Evolutionary conservation across 2,113 vertebrate species (phyloP).

Genomic region (Stictonetta naevosa): DNA sequence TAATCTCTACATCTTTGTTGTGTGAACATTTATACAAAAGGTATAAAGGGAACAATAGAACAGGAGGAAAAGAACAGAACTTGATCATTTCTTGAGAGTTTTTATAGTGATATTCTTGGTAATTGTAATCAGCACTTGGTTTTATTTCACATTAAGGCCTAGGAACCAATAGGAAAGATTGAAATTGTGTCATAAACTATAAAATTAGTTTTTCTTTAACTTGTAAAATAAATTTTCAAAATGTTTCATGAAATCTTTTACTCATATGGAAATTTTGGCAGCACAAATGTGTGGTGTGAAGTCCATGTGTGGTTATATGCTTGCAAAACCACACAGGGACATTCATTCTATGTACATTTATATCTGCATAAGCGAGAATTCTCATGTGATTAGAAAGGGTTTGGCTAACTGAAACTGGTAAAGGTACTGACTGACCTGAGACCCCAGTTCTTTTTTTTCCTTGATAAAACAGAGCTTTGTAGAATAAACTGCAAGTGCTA

Average conservation of each 20-base stretch:
- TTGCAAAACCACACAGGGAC: neutral
- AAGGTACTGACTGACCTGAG: neutral
- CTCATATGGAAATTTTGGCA: neutral
- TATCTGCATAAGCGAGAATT: neutral
- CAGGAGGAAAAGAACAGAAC: neutral
- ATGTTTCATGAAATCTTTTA: neutral
- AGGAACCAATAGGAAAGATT: neutral
- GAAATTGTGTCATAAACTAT: neutral
- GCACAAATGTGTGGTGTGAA: neutral
- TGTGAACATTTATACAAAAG: slow-evolving; percentile 18
- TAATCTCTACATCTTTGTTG: neutral
- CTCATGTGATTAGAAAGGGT: neutral
- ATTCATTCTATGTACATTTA: rapidly evolving
- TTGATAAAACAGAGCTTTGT: neutral
- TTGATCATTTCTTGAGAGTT: neutral
- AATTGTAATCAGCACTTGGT: neutral
- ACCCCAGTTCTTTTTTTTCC: neutral
- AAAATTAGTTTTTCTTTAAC: neutral
- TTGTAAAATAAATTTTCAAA: neutral
- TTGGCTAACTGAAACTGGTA: neutral
- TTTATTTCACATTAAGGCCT: slow-evolving; percentile 26
- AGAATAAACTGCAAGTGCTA: neutral
- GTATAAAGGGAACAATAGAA: neutral
- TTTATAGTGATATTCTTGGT: neutral
- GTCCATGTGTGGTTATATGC: neutral